phyloP scores from a whole-genome alignment of 2,888 invertebrate genomes.

The Cheiracanthium punctorium region DNA sequence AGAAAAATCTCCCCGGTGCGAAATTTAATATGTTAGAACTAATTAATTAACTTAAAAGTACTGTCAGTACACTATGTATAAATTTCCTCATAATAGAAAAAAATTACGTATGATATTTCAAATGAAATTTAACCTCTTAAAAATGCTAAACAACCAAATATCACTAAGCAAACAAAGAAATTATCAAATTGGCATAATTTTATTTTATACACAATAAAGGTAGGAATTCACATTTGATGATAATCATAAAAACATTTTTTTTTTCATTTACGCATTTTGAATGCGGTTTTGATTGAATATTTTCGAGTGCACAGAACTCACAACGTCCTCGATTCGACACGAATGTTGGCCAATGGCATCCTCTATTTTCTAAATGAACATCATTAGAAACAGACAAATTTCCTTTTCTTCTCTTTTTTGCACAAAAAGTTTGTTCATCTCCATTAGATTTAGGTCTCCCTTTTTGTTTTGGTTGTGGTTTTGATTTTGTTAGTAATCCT shows the following conservation, averaged over 20 bases:
- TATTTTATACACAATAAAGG: background rate
- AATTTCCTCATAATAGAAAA: background rate
- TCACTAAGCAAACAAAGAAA: background rate
- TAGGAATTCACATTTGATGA: constrained; percentile 8
- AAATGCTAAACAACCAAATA: background rate
- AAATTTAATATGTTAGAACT: constrained; percentile 21
- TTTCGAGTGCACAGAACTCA: background rate
- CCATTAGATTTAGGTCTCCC: constrained; percentile 32
- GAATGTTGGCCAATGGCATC: constrained; percentile 32
- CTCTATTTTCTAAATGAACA: constrained; percentile 30
- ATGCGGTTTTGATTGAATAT: background rate
- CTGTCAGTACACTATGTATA: background rate
- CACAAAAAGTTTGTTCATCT: constrained; percentile 26
- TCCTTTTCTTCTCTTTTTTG: constrained; percentile 20
- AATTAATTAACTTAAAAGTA: constrained; percentile 28
- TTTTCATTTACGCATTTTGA: background rate
- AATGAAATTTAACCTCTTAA: background rate
- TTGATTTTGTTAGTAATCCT: too few relatives aligned
- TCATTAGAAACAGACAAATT: constrained; percentile 34
- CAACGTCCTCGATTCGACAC: constrained; percentile 35
- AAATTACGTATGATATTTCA: background rate
- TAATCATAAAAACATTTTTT: constrained; percentile 5
- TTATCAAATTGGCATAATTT: background rate
- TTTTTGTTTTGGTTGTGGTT: constrained; percentile 22
- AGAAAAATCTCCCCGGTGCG: constrained; percentile 9